Conservation (phyloP, 2,113 vertebrate genomes). For the Hippopotamus amphibius region DNA sequence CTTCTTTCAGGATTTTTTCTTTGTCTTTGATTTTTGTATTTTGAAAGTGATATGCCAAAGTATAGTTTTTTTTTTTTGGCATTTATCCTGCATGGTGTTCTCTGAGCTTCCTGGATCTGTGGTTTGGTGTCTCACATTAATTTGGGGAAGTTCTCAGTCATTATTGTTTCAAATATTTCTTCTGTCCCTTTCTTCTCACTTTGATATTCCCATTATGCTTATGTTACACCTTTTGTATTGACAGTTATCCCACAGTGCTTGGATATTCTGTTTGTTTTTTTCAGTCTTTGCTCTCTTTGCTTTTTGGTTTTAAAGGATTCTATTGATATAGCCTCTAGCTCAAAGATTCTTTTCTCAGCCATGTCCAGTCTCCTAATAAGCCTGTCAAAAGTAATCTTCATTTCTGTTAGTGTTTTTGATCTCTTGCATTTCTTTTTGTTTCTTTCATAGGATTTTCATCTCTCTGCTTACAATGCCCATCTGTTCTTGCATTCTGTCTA, state of each 20-base stretch:
- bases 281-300: not conserved
- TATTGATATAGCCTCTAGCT: not conserved
- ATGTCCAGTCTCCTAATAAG: not conserved
- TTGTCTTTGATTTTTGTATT: not conserved
- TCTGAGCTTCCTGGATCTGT: not conserved
- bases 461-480: not conserved
- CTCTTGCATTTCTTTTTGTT: not conserved
- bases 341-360: not conserved
- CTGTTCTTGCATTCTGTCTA: not conserved
- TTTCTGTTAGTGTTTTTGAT: not conserved
- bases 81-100: not conserved
- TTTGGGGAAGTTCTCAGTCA: not conserved
- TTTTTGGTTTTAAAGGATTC: not conserved
- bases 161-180: not conserved
- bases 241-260: not conserved
- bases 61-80: not conserved
- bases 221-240: not conserved
- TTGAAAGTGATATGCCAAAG: not conserved
- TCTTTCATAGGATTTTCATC: not conserved
- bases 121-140: not conserved
- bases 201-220: not conserved
- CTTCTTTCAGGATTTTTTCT: not conserved
- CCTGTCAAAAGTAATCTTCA: not conserved
- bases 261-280: not conserved
- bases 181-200: not conserved